Base-by-base conservation (phyloP, 2,113 vertebrate genomes). In the Protomyctophum bolini region DNA sequence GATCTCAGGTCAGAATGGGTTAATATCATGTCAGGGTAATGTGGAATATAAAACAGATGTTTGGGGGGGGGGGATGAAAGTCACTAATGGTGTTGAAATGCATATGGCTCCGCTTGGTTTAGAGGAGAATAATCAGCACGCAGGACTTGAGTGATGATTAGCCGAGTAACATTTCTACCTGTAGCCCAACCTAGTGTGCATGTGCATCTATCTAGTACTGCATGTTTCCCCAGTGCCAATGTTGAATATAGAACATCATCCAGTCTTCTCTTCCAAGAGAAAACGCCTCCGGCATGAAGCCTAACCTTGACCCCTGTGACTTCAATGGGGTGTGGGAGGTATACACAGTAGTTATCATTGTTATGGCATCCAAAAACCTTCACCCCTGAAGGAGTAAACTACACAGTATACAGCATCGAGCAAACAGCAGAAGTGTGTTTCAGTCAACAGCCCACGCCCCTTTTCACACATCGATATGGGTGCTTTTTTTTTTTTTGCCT, bases 401-500 rank as follows among this genome's bases (percentile, higher is more conserved):
- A 28, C 15, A 29, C 15, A 58, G 28, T 2, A 54, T 10, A 54
- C 10, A 5, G 65, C 56, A 56, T 12, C 28, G 57, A 46, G 48
- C 64, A 68, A 65, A 67, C 57, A 49, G 51, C 0, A 21, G 51
- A 10, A 47, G 47, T 56, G 10, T 12, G n/a, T 56, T 56, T 8
- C 9, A 29, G 1, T 54, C 51, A 28, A 54, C 12, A 54, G 56
- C 61, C 3, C 11, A 15, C 21, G 46, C 6, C 21, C 21, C 57
- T 1, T 62, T 45, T n/a, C 6, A 29, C 15, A 33, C 14, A 46
- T 9, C 59, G 21, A 57, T 11, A 21, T 47, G 15, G 7, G 59
- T 49, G 28, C 66, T 78, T 21, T 41, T 41, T 2, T 78, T 21
- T 41, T 41, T 2, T 41, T 41, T 3, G 54, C 45, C 48, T 54